Base-by-base conservation (phyloP, 2,888 invertebrate genomes). In the Liopterus haemorrhoidalis region DNA sequence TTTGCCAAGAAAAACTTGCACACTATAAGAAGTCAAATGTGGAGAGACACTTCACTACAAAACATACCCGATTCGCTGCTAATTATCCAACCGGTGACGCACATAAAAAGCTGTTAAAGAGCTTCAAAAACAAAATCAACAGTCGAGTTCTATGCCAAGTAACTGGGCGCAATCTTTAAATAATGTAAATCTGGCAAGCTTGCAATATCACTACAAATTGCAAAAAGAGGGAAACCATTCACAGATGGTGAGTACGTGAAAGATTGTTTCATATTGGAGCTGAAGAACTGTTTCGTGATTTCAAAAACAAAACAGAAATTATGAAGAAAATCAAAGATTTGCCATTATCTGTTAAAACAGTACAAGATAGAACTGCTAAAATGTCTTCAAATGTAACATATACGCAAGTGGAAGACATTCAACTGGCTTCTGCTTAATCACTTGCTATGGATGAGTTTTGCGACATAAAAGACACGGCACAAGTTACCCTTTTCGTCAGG, bases 251-350 rank as follows among this genome's bases (percentile, higher is more conserved):
- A 54, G 31, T 54, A 51, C 38, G 32, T 51, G 3, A 53, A 54
- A 52, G 39, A 45, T 49, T 57, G 50, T 37, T 57, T 55, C 33
- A 53, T 54, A 54, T 27, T 28, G 48, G 53, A 52, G 52, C 56
- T 36, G 55, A 57, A 54, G 49, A 57, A 48, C 58, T 59, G 39
- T 57, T 59, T 58, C 52, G 52, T 46, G 55, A 58, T 57, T 59
- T 58, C 37, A 58, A 59, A 50, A 59, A 57, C 49, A 55, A 57
- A 58, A 22, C 48, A 51, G 51, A 50, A 50, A 55, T 55, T 45
- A 28, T 50, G 35, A 47, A 47, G 36, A 53, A 52, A 53, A 51
- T 51, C 19, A 50, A 53, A 51, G 48, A 54, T 33, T 49, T 52
- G 39, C 51, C 51, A 51, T 19, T 54, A 39, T 55, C 55, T 21